These are phyloP conservation scores for Eupithecia vulgata DNA, from an alignment of 2,888 invertebrate species.

Conservation along the genomic window DNA sequence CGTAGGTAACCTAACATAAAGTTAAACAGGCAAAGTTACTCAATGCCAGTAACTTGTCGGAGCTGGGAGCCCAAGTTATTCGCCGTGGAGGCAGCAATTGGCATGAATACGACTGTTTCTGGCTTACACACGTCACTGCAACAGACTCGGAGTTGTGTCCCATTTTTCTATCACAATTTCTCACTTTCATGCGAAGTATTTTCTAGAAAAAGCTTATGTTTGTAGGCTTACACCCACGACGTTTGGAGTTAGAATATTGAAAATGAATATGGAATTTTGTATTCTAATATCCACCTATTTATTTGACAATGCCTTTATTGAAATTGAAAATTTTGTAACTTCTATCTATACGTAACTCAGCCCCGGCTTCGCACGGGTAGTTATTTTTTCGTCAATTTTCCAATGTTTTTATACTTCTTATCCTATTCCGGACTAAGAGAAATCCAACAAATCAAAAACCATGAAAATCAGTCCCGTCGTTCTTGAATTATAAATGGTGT, in stretches of 20 bases:
- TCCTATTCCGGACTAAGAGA: too few relatives aligned
- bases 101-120: conserved; percentile 39
- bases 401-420: too few relatives aligned
- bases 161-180: conserved; percentile 37
- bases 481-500: too few relatives aligned
- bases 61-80: conserved; percentile 21
- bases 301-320: too few relatives aligned
- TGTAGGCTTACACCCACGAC: not conserved
- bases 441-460: too few relatives aligned
- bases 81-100: conserved; percentile 36
- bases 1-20: conserved; percentile 1
- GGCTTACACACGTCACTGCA: conserved; percentile 40
- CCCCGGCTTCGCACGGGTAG: too few relatives aligned
- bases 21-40: not conserved
- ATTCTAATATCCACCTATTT: too few relatives aligned
- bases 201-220: conserved; percentile 1
- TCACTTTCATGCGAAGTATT: conserved; percentile 6
- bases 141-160: conserved; percentile 33
- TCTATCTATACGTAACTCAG: too few relatives aligned
- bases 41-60: conserved; percentile 12
- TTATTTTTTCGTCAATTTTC: too few relatives aligned
- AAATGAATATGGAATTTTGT: not conserved
- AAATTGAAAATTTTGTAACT: too few relatives aligned
- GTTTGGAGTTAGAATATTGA: not conserved
- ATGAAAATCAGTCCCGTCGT: too few relatives aligned